Evolutionary conservation across 2,797 vertebrate genomes (phyloP), one percentile per base, ranked within the genome.

Genomic region (Hybognathus amarus): DNA sequence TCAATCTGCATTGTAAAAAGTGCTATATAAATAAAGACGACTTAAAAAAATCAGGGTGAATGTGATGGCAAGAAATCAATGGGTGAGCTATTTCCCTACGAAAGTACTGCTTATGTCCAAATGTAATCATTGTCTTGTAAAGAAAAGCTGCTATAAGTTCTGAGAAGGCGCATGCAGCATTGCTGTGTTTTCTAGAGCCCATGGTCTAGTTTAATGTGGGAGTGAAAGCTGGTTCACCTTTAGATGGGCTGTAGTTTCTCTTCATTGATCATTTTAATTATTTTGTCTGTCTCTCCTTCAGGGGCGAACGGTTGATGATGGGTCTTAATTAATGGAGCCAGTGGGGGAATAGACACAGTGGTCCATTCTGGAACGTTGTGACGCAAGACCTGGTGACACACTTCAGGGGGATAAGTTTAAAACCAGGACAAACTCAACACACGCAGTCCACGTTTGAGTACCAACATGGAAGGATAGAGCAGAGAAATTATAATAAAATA

Each of bases 251-350:
- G 92, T 89, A 93, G 91, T 92, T 92, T 91, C 91, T 87, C 92
- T 90, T 94, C 94, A 90, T 93, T 93, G 89, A 95, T 94, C 91
- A 93, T 92, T 95, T 94, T 93, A 95, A 95, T 95, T 94, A 94
- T 93, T 94, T 93, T 93, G 54, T 90, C 89, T 90, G 90, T 83
- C 90, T 92, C 85, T 90, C 92, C 95, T 93, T 91, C 91, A 87
- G 70, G 92, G 94, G 92, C 87, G 85, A 87, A 88, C 59, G 83
- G 88, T 83, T 87, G 83, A 83, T 93, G 93, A 88, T 90, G 88
- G 92, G 92, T 93, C 94, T 94, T 96, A 95, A 96, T 95, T 95
- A 95, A 93, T 92, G 91, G 91, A 88, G 86, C 93, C 90, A 94
- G 93, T 91, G 93, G 94, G 91, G 90, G 89, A 93, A 86, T 88